These are phyloP conservation scores for Ferdinandea cuprea DNA, from an alignment of 2,888 invertebrate genomes.

Conservation along the genomic window DNA sequence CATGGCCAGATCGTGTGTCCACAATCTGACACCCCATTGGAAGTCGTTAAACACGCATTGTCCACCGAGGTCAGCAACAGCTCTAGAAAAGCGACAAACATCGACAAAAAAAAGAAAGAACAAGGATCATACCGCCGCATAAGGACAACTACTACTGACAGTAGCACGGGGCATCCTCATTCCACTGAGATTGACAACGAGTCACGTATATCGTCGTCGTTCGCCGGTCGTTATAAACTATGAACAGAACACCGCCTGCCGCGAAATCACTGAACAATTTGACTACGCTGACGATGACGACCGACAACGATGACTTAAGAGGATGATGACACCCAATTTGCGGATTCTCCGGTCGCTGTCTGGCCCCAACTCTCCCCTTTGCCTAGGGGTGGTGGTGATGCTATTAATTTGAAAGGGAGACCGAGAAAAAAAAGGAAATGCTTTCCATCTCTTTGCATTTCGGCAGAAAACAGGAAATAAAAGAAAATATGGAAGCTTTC, in stretches of 20 bases:
- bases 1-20: conserved; percentile 73
- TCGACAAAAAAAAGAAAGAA: conserved; percentile 19
- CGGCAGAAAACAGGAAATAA: conserved; percentile 53
- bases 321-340: conserved; percentile 75
- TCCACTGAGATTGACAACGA: conserved; percentile 32
- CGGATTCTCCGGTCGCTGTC: conserved; percentile 54
- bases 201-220: conserved; percentile 6
- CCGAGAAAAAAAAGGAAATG: conserved; percentile 38
- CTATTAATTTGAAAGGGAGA: conserved; percentile 69
- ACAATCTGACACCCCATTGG: conserved; percentile 75
- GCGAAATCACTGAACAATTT: conserved; percentile 74
- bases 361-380: conserved; percentile 17
- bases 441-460: conserved; percentile 3
- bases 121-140: conserved; percentile 45
- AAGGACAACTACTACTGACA: conserved; percentile 18
- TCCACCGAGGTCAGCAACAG: conserved; percentile 71
- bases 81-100: conserved; percentile 40
- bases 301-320: conserved; percentile 70
- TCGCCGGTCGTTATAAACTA: conserved; percentile 58
- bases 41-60: conserved; percentile 75
- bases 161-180: background rate
- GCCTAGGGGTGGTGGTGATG: conserved; percentile 19
- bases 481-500: conserved; percentile 62
- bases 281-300: conserved; percentile 65
- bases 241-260: conserved; percentile 62